These are phyloP conservation scores for Halcyon senegalensis DNA, from an alignment of 2,113 vertebrate species.

Conservation along the genomic window DNA sequence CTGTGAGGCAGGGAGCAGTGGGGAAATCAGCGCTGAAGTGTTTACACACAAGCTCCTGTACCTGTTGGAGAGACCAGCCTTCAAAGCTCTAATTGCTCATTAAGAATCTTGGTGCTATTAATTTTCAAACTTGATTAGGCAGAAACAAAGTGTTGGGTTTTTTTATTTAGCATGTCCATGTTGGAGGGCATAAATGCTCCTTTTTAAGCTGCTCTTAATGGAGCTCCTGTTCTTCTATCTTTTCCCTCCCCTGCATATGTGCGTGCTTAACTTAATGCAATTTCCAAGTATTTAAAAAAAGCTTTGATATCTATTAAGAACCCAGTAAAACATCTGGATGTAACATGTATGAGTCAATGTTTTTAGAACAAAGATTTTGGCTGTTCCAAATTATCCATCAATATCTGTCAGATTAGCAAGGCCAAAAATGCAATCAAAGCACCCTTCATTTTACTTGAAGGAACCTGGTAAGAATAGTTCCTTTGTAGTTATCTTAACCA, in stretches of 20 bases:
- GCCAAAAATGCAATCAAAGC: slow-evolving; percentile 22
- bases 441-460: slow-evolving; percentile 4
- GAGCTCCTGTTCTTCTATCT: neutral
- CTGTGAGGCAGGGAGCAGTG: neutral
- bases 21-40: neutral
- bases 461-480: slow-evolving; percentile 30
- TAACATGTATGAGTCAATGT: neutral
- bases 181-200: neutral
- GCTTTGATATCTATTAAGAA: neutral
- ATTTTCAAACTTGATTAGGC: slow-evolving; percentile 14
- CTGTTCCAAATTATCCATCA: slow-evolving; percentile 27
- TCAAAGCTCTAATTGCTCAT: neutral
- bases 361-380: slow-evolving; percentile 23
- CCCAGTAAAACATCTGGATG: neutral
- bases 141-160: neutral
- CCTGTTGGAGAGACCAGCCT: neutral
- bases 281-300: neutral
- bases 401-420: slow-evolving; percentile 43
- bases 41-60: neutral
- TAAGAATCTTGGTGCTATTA: neutral
- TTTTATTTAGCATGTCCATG: neutral
- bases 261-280: neutral
- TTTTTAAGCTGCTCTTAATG: neutral
- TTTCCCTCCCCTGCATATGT: neutral
- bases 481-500: slow-evolving; percentile 52